Evolutionary conservation across 2,797 vertebrate species (phyloP).

Genomic region (Tolypeutes matacus): DNA sequence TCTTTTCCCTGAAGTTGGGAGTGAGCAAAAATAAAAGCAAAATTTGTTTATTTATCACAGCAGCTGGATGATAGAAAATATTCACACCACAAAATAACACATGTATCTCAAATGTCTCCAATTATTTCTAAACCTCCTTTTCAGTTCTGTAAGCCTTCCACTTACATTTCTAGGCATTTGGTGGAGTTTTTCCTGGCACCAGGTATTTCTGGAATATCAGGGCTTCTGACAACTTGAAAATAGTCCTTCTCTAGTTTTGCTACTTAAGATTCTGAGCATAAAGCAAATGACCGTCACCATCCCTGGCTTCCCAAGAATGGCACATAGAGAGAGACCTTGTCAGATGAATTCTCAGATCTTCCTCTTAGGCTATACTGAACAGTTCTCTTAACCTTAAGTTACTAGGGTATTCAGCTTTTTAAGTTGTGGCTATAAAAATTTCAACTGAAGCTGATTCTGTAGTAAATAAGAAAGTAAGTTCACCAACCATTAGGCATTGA

Average conservation of each 20-base stretch:
- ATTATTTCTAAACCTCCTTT: background rate
- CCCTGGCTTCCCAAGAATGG: slow-evolving; percentile 47
- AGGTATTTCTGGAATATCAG: background rate
- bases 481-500: background rate
- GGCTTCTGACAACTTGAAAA: slow-evolving; percentile 3
- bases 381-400: background rate
- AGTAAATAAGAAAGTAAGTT: slow-evolving; percentile 51
- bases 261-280: slow-evolving; percentile 31
- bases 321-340: background rate
- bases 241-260: background rate
- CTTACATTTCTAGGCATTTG: background rate
- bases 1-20: background rate
- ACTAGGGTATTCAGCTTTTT: background rate
- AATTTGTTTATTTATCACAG: background rate
- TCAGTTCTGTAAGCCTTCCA: background rate
- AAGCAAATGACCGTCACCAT: background rate
- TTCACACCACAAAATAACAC: background rate
- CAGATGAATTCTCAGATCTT: background rate
- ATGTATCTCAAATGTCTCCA: background rate
- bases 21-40: background rate
- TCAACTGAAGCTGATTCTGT: slow-evolving; percentile 16
- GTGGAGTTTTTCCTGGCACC: background rate
- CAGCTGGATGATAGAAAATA: background rate
- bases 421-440: background rate
- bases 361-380: background rate